Conservation (phyloP, 2,113 vertebrate species). For the Phalacrocorax pelagicus region DNA sequence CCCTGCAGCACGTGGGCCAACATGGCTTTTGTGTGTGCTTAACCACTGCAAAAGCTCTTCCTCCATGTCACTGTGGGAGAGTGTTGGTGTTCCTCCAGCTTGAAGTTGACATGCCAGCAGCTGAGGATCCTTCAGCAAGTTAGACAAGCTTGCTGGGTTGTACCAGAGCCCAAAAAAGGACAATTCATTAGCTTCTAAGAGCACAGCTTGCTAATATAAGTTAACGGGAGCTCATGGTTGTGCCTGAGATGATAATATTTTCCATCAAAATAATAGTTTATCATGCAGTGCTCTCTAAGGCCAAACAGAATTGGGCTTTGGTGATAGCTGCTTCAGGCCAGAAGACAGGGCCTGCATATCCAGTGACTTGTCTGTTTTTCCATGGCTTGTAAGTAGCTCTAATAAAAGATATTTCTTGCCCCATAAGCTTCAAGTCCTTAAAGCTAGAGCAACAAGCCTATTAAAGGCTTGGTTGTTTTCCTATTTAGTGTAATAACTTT, state of each 20-base stretch:
- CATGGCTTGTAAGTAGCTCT: not conserved
- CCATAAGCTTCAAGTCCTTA: not conserved
- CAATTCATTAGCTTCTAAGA: not conserved
- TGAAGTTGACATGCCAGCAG: not conserved
- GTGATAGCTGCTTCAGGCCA: not conserved
- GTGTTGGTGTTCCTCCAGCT: not conserved
- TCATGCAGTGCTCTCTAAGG: not conserved
- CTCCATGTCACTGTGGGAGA: rapidly evolving
- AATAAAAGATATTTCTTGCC: not conserved
- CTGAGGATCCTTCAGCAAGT: not conserved
- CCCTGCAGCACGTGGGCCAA: rapidly evolving
- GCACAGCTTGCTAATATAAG: not conserved
- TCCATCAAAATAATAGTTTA: not conserved
- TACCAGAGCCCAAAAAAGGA: not conserved
- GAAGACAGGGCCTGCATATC: not conserved
- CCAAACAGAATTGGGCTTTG: not conserved
- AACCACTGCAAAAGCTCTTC: rapidly evolving
- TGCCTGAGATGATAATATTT: not conserved
- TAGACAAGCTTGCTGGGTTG: not conserved
- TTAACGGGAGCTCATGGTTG: not conserved
- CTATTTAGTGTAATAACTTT: not conserved
- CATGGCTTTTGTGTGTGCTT: rapidly evolving
- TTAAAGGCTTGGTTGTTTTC: not conserved
- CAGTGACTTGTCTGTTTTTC: not conserved
- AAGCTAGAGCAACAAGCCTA: not conserved